Evolutionary conservation across 1,140 invertebrate genomes (phyloP).

Genomic region (Amphibalanus amphitrite): DNA sequence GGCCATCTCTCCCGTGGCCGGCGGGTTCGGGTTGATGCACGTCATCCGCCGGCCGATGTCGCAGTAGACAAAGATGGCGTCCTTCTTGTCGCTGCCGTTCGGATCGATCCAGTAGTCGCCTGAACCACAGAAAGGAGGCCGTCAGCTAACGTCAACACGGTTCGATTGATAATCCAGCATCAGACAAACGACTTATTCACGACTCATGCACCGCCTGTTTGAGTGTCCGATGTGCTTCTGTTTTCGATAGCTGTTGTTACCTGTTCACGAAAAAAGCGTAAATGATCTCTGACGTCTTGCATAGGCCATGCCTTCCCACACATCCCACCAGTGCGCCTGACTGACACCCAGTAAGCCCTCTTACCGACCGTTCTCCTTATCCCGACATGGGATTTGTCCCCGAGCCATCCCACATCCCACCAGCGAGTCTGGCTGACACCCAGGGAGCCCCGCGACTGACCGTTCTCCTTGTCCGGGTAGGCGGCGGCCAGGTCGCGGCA

Average conservation of each 20-base stretch:
- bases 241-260: slow-evolving; percentile 22
- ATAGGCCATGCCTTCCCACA: no score
- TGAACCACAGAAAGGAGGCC: slow-evolving; percentile 20
- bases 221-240: no score
- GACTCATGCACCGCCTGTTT: no score
- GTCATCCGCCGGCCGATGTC: slow-evolving; percentile 47
- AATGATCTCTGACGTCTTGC: no score
- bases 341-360: no score
- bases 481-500: slow-evolving; percentile 58
- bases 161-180: neutral
- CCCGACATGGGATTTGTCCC: no score
- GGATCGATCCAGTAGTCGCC: slow-evolving; percentile 81
- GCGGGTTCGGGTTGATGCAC: slow-evolving; percentile 54
- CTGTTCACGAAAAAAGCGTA: slow-evolving; percentile 25
- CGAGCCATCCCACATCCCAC: no score
- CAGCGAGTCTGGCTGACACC: no score
- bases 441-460: no score
- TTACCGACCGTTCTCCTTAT: no score
- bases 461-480: slow-evolving; percentile 50
- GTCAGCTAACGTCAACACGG: no score
- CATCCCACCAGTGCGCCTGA: no score
- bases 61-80: slow-evolving; percentile 67
- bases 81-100: slow-evolving; percentile 55
- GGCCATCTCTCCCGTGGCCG: slow-evolving; percentile 38
- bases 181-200: neutral